Evolutionary conservation across 2,797 vertebrate genomes (phyloP), one percentile per base, ranked within the genome.

Genomic region (Coreius guichenoti): DNA sequence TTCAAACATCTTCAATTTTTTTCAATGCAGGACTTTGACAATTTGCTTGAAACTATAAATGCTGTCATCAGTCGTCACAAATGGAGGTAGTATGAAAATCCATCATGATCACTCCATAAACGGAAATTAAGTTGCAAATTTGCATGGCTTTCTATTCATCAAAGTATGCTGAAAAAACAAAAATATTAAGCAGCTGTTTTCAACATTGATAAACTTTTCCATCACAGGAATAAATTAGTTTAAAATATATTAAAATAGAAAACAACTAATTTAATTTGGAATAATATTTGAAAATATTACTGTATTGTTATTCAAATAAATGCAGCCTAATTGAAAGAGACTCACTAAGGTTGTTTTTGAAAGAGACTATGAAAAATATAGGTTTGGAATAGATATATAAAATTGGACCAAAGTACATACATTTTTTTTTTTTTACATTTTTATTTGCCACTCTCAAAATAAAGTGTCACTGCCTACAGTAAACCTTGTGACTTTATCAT

Each of bases 401-500:
- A 76, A 76, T 39, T 36, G 13, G n/a, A 26, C 74, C 31, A 56
- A 14, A 58, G 19, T n/a, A n/a, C 33, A 56, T 58, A 23, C 5
- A 26, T n/a, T 56, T 56, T 56, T 76, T 45, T 16, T 49, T 74
- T 49, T 4, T 1, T 5, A 70, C 16, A 14, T 74, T 75, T 76
- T 76, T 47, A 56, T 33, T 33, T 63, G 36, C 54, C 75, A 43
- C 36, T 29, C 56, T 63, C 56, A 78, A 78, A 63, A 78, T 63
- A 79, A 79, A 17, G n/a, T 12, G 3, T 29, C 56, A 63, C 56
- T 21, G 76, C 56, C 61, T 23, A 67, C 58, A 23, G 17, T 47
- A 67, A 63, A 75, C 45, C 81, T 65, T 83, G 70, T 74, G 81
- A 65, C 56, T 49, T 29, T n/a, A 65, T 49, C 61, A 54, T 76